These are phyloP conservation scores for Oreohelix idahoensis DNA, from an alignment of 1,140 invertebrate genomes.

Conservation along the genomic window DNA sequence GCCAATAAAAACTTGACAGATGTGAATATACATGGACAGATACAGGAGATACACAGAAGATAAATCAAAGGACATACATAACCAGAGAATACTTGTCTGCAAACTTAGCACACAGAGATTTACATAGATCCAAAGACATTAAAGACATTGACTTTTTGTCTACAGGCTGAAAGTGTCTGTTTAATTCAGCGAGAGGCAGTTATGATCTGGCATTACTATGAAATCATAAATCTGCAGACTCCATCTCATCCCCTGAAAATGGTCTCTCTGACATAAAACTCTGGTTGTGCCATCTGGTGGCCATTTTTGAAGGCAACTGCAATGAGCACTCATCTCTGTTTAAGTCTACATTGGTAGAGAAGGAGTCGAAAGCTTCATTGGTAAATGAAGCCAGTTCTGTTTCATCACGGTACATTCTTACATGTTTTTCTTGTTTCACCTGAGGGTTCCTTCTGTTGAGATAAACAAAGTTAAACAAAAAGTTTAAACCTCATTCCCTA, in stretches of 20 bases:
- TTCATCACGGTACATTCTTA: constrained; percentile 33
- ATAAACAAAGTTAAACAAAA: no score
- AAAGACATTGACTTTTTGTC: no score
- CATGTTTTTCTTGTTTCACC: neutral
- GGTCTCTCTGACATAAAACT: neutral
- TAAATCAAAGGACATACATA: no score
- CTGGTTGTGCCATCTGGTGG: constrained; percentile 28
- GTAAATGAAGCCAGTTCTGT: constrained; percentile 19
- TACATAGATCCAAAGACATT: no score
- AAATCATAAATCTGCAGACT: constrained; percentile 9
- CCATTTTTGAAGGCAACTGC: neutral
- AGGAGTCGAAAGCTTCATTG: constrained; percentile 23
- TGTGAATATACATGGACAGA: no score
- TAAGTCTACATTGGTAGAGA: neutral
- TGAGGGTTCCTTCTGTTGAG: constrained; percentile 12
- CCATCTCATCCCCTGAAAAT: neutral
- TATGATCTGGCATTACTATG: neutral
- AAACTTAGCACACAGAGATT: no score
- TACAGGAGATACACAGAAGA: no score
- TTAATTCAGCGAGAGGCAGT: no score
- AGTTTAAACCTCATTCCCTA: no score
- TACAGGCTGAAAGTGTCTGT: no score
- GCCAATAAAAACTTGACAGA: no score
- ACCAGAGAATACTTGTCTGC: no score
- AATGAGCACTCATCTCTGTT: neutral